Evolutionary conservation across 2,888 invertebrate species (phyloP).

Genomic region (Cantharis rustica): DNA sequence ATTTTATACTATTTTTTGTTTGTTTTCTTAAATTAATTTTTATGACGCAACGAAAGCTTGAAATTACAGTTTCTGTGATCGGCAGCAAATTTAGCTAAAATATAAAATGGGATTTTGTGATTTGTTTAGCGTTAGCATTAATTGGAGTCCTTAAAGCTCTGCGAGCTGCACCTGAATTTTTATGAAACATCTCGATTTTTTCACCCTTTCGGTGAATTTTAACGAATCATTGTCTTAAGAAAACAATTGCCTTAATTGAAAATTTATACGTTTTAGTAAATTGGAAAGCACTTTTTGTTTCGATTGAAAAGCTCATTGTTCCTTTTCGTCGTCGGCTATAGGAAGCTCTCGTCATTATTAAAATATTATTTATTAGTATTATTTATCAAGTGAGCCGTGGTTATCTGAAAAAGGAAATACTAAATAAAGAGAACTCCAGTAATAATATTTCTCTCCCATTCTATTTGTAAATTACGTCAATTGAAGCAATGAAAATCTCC

Average conservation of each 20-base stretch:
- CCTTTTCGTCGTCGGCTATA: neutral
- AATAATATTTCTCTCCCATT: conserved; percentile 40
- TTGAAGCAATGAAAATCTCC: conserved; percentile 54
- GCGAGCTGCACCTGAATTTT: neutral
- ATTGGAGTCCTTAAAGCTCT: neutral
- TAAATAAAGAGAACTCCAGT: conserved; percentile 40
- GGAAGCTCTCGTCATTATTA: neutral
- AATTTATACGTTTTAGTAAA: neutral
- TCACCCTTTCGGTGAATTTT: conserved; percentile 1
- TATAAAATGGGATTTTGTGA: too few relatives aligned
- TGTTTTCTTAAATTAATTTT: too few relatives aligned
- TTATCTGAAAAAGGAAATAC: conserved; percentile 42
- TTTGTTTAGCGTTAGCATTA: too few relatives aligned
- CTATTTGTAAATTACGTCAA: conserved; percentile 53
- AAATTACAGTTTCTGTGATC: too few relatives aligned
- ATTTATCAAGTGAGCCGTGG: conserved; percentile 22
- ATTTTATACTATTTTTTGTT: too few relatives aligned
- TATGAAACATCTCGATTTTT: neutral
- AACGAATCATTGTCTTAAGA: conserved; percentile 10
- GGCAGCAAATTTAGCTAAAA: too few relatives aligned
- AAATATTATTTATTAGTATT: neutral
- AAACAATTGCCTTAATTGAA: conserved; percentile 1
- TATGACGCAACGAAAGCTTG: too few relatives aligned
- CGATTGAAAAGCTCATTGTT: conserved; percentile 2
- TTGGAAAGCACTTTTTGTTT: neutral